These are phyloP conservation scores for Harlomillsia oculata DNA, from an alignment of 1,140 invertebrate species.

Conservation along the genomic window DNA sequence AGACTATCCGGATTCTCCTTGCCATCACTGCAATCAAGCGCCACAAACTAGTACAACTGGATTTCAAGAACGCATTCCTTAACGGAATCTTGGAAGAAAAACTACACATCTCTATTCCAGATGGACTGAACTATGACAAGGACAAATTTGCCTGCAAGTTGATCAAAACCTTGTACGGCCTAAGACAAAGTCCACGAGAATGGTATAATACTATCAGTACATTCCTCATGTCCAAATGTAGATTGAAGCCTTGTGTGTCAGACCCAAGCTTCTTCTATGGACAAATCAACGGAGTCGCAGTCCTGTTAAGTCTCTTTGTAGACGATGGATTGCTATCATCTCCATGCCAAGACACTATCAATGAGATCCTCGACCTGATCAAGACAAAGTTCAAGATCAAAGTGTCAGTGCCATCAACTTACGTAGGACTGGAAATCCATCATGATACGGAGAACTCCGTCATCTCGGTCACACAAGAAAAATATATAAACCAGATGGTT, in stretches of 20 bases:
- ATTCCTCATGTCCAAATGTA: not conserved
- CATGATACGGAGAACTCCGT: not conserved
- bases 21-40: not conserved
- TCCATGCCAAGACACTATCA: slow-evolving; percentile 25
- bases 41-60: not conserved
- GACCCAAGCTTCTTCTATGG: not conserved
- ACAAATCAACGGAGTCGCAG: not conserved
- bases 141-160: slow-evolving; percentile 36
- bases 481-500: not conserved
- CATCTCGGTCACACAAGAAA: not conserved
- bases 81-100: slow-evolving; percentile 37
- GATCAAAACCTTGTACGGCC: slow-evolving; percentile 37
- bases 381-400: slow-evolving; percentile 34
- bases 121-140: not conserved
- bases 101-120: not conserved
- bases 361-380: slow-evolving; percentile 24
- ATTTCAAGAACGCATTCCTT: slow-evolving; percentile 43
- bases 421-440: not conserved
- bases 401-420: not conserved
- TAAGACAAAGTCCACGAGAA: slow-evolving; percentile 29
- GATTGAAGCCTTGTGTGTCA: not conserved
- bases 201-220: slow-evolving; percentile 31
- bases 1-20: not conserved
- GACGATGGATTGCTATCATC: slow-evolving; percentile 41
- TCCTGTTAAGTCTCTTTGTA: slow-evolving; percentile 42